A percentile compares a stretch with the other conserved stretches of the same genome.
phyloP scores from a whole-genome alignment of 2,113 vertebrate species.

The Epinephelus lanceolatus region DNA sequence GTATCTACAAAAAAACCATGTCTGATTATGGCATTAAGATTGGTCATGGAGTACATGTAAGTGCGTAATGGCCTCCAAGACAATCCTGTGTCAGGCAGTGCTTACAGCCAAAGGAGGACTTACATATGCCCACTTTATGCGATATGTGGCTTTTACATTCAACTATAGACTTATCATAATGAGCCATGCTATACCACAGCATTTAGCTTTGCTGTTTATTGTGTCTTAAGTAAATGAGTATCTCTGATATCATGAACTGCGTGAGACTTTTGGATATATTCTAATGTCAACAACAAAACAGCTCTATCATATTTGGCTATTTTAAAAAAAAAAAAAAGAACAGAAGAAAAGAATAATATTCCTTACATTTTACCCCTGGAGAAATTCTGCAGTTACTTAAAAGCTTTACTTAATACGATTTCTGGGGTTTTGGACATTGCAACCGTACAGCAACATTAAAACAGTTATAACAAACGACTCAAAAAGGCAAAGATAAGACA shows the following conservation, averaged over 20 bases:
- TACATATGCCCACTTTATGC: slow-evolving; percentile 77
- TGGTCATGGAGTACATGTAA: slow-evolving; percentile 73
- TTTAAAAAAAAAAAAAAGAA: not conserved
- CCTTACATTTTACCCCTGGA: slow-evolving; percentile 7
- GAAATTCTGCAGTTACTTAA: slow-evolving; percentile 25
- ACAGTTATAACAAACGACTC: slow-evolving; percentile 48
- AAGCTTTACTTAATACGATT: slow-evolving; percentile 23
- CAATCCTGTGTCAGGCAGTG: slow-evolving; percentile 81
- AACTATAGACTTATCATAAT: slow-evolving; percentile 28
- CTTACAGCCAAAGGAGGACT: slow-evolving; percentile 80
- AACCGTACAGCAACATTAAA: slow-evolving; percentile 56
- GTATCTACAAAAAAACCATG: slow-evolving; percentile 28
- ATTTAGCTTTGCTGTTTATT: slow-evolving; percentile 29
- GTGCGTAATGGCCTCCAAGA: slow-evolving; percentile 68
- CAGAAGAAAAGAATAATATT: not conserved
- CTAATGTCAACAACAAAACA: slow-evolving; percentile 64
- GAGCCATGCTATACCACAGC: not conserved
- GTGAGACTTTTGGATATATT: slow-evolving; percentile 28
- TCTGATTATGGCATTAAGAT: slow-evolving; percentile 67
- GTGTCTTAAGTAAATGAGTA: slow-evolving; percentile 16
- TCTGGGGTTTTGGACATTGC: slow-evolving; percentile 56
- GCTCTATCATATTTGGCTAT: slow-evolving; percentile 80
- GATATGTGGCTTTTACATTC: slow-evolving; percentile 75
- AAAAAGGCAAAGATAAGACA: slow-evolving; percentile 73
- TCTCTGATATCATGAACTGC: slow-evolving; percentile 8